Evolutionary conservation across 2,113 vertebrate genomes (phyloP).

Genomic region (Raja brachyura): DNA sequence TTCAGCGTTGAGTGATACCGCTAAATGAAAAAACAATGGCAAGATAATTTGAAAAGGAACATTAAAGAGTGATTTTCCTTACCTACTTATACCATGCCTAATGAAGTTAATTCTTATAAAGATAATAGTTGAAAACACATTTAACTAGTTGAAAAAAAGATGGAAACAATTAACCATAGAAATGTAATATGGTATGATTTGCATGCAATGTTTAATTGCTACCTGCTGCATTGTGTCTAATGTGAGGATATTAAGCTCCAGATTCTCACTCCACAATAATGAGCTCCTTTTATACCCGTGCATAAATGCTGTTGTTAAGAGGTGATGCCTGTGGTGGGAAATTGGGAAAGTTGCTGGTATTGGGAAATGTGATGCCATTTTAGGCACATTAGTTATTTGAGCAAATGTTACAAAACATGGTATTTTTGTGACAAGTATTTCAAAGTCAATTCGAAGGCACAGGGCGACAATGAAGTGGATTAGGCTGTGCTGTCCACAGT

Average conservation of each 20-base stretch:
- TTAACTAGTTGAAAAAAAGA: constrained; percentile 1
- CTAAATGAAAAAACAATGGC: constrained; percentile 19
- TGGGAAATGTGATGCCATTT: not conserved
- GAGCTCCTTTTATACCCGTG: not conserved
- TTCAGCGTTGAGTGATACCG: constrained; percentile 1
- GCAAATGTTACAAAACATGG: not conserved
- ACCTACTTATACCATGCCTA: constrained; percentile 29
- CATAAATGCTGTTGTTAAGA: not conserved
- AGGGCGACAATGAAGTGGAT: not conserved
- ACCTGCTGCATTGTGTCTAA: constrained; percentile 22
- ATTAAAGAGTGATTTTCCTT: constrained; percentile 30
- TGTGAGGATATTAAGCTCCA: not conserved
- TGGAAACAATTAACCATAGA: constrained; percentile 30
- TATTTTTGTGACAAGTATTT: not conserved
- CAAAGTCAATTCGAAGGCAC: not conserved
- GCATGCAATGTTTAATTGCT: constrained; percentile 34
- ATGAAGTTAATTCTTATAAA: constrained; percentile 28
- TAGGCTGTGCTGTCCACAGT: not conserved
- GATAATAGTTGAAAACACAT: constrained; percentile 37
- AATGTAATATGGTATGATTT: constrained; percentile 34
- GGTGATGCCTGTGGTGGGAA: not conserved
- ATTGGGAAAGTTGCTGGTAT: not conserved
- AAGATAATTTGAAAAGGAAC: constrained; percentile 23
- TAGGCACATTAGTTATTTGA: not conserved
- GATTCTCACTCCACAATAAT: not conserved